phyloP scores from a whole-genome alignment of 1,140 invertebrate species.

The Leguminivora glycinivorella region DNA sequence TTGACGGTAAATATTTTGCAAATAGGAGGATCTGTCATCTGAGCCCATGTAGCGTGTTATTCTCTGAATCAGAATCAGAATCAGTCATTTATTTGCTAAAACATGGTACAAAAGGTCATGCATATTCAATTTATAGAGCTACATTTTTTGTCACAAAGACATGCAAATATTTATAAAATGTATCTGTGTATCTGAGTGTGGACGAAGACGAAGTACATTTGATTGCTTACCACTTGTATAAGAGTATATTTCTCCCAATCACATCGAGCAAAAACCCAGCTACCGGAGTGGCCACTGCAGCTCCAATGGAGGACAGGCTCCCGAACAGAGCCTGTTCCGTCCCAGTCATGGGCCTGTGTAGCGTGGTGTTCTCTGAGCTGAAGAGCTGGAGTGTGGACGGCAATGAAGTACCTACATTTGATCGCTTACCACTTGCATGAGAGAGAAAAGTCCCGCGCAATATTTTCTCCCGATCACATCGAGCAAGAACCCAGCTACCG shows the following conservation, averaged over 20 bases:
- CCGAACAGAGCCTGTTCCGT: conserved; percentile 47
- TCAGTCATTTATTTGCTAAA: no score
- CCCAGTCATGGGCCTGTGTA: conserved; percentile 47
- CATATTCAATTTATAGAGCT: no score
- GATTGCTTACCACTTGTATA: conserved; percentile 47
- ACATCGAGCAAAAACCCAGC: conserved; percentile 41
- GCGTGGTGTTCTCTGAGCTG: conserved; percentile 48
- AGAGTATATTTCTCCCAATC: conserved; percentile 50
- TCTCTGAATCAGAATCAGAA: no score
- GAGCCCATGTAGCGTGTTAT: no score
- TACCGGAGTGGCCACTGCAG: conserved; percentile 43
- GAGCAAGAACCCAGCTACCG: conserved; percentile 39
- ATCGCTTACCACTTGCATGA: conserved; percentile 47
- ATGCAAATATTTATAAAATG: no score
- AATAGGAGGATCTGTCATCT: no score
- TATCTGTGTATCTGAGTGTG: no score
- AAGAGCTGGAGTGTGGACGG: conserved; percentile 49
- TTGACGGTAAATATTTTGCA: neutral
- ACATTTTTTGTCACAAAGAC: no score
- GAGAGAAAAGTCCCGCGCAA: no score
- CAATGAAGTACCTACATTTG: no score
- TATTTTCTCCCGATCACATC: conserved; percentile 51
- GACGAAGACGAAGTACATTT: no score
- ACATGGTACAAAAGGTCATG: no score
- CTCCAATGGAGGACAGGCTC: conserved; percentile 48